These are phyloP conservation scores for Galeopsomyia nigrocyanea DNA, from an alignment of 2,888 invertebrate genomes.

Conservation along the genomic window DNA sequence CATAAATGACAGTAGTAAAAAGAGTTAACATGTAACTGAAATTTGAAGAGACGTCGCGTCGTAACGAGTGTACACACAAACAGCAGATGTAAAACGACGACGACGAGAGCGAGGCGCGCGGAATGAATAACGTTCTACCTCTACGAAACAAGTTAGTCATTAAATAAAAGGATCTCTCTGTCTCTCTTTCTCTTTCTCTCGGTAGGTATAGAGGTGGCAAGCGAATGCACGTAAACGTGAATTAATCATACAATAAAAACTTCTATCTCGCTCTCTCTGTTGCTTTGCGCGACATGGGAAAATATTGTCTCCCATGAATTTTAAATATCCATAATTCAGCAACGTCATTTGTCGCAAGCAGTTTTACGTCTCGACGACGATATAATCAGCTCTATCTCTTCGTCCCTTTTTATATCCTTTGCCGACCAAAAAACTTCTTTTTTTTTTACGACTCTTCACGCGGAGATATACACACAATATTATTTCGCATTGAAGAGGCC, in stretches of 20 bases:
- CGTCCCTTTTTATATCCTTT: not conserved
- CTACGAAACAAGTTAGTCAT: slow-evolving; percentile 28
- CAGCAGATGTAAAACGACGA: too few species aligned
- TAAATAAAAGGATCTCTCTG: slow-evolving; percentile 13
- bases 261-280: not conserved
- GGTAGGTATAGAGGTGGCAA: slow-evolving; percentile 6
- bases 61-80: too few species aligned
- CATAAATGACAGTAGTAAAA: too few species aligned
- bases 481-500: slow-evolving; percentile 23
- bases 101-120: not conserved
- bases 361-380: slow-evolving; percentile 13
- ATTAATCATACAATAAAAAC: slow-evolving; percentile 39
- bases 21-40: too few species aligned
- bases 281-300: slow-evolving; percentile 17
- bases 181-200: too few species aligned
- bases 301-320: slow-evolving; percentile 39
- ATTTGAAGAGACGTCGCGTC: too few species aligned
- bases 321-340: slow-evolving; percentile 38
- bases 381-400: slow-evolving; percentile 23
- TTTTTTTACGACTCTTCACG: slow-evolving; percentile 1
- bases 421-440: not conserved
- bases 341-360: slow-evolving; percentile 27
- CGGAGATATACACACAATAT: slow-evolving; percentile 30
- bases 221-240: slow-evolving; percentile 23
- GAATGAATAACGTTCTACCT: slow-evolving; percentile 5